These are phyloP conservation scores for Paracentrotus lividus DNA, from an alignment of 53 echinoderm and acorn worm genomes.

Conservation along the genomic window DNA sequence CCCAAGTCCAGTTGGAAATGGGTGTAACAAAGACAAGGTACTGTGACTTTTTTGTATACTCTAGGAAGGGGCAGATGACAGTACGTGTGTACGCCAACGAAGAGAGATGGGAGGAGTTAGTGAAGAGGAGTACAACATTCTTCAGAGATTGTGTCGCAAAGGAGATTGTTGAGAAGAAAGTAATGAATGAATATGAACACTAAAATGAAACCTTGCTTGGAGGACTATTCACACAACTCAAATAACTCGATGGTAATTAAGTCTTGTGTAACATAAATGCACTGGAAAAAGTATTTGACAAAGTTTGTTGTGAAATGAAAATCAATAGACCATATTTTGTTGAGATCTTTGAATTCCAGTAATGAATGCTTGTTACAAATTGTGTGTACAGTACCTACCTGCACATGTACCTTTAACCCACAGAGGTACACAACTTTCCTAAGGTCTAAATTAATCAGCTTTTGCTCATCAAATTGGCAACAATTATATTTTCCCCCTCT, in stretches of 20 bases:
- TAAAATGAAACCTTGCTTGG: not conserved
- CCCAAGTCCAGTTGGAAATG: constrained; percentile 24
- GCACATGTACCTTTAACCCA: too few relatives aligned
- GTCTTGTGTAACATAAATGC: too few relatives aligned
- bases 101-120: not conserved
- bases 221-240: not conserved
- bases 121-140: not conserved
- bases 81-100: not conserved
- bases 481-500: too few relatives aligned
- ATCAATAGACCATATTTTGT: not conserved
- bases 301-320: not conserved
- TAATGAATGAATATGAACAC: not conserved
- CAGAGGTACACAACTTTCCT: too few relatives aligned
- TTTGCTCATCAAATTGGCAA: too few relatives aligned
- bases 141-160: not conserved
- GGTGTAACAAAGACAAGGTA: not conserved
- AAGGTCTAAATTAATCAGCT: too few relatives aligned
- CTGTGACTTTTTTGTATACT: constrained; percentile 38
- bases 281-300: not conserved
- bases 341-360: not conserved
- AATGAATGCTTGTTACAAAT: not conserved
- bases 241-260: not conserved
- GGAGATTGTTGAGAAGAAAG: not conserved
- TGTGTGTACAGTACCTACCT: constrained; percentile 4
- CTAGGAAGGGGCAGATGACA: not conserved